Percentiles rank a stretch among this genome's conserved stretches.
Evolutionary conservation across 2,797 vertebrate species (phyloP).

Genomic region (Notamacropus eugenii): DNA sequence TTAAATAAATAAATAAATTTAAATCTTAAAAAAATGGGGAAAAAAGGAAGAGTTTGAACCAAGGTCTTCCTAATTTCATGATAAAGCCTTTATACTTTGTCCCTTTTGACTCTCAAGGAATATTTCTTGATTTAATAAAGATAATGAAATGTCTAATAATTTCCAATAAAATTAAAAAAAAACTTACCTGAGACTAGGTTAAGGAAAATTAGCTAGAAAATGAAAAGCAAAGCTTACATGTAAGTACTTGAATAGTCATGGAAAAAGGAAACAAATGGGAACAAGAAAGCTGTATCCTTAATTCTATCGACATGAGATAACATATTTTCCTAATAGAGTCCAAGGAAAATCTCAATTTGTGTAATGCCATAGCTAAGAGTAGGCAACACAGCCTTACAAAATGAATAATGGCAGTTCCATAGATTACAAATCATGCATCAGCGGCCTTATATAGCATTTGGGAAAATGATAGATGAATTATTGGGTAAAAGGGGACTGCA

Average conservation of each 20-base stretch:
- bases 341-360: slow-evolving; percentile 64
- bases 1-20: no score
- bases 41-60: not conserved
- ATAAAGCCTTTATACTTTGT: not conserved
- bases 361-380: slow-evolving; percentile 50
- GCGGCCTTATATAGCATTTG: slow-evolving; percentile 33
- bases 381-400: slow-evolving; percentile 1
- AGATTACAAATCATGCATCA: slow-evolving; percentile 44
- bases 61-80: not conserved
- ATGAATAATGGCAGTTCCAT: slow-evolving; percentile 63
- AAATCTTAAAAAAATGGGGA: no score
- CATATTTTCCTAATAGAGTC: slow-evolving; percentile 58
- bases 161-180: not conserved
- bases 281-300: not conserved
- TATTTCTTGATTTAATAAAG: not conserved
- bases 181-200: not conserved
- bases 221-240: not conserved
- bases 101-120: not conserved
- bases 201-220: not conserved
- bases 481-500: slow-evolving; percentile 41
- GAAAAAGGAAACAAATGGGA: slow-evolving; percentile 3
- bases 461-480: slow-evolving; percentile 68
- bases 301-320: slow-evolving; percentile 30
- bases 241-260: slow-evolving; percentile 10
- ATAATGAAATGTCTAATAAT: not conserved